Base-by-base conservation (phyloP, 2,113 vertebrate species). In the Lates calcarifer region DNA sequence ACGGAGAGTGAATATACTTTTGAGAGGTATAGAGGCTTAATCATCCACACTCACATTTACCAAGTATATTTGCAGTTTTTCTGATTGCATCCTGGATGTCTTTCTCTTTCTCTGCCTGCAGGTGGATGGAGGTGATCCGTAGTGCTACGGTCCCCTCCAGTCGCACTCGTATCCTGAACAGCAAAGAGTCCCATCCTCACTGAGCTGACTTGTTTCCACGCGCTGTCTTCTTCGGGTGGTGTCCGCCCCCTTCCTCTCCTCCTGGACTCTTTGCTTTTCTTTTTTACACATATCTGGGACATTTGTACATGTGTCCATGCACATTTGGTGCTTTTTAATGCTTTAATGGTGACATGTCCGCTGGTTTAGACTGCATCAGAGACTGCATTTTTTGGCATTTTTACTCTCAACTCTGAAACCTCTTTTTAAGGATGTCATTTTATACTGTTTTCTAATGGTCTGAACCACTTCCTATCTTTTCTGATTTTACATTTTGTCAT, bases 121-220 rank as follows among this genome's bases (percentile, higher is more conserved):
- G 98, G 93, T 99, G 98, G 98, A 99, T 99, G 98, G 97, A 98
- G 89, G 98, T 99, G 69, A 99, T 99, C 93, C 96, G 97, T 90
- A 99, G 98, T 81, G 98, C 97, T 81, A 99, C 98, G 74, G 95
- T 95, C 86, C 96, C 97, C 1, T 94, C 96, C 90, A 94, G 96
- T 17, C 95, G 94, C 20, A 82, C 95, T 43, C 96, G 92, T 37
- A 79, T 94, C 67, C 92, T 94, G 65, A 98, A 96, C 91, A 96
- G 95, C 68, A 98, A 96, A 88, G 97, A 99, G 83, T 90, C 95
- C 37, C 96, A 95, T 0, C 61, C 91, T 90, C 97, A 97, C 53
- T 98, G 96, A 99, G 0, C 41, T 73, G 61, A 14, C 81, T 71
- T 24, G 28, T 73, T 51, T 62, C 83, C 77, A 75, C 72, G 66